phyloP scores from a whole-genome alignment of 2,113 vertebrate genomes.

The Panurus biarmicus region DNA sequence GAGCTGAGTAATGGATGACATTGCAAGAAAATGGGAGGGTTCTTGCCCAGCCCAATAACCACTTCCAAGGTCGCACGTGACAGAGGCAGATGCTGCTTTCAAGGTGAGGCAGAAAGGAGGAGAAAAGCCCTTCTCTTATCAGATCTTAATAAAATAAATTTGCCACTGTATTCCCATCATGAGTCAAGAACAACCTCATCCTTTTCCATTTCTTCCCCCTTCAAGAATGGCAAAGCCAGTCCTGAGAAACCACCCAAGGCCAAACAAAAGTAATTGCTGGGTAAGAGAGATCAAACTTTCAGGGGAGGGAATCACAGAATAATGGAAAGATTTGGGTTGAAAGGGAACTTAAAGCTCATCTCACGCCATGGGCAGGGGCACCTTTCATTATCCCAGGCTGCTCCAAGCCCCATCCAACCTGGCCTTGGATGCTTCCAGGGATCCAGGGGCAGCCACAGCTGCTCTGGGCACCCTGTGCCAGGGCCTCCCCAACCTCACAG shows the following conservation, averaged over 20 bases:
- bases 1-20: neutral
- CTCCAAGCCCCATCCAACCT: accelerated
- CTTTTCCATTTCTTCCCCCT: neutral
- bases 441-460: neutral
- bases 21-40: neutral
- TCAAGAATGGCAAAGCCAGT: neutral
- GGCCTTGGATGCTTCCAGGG: neutral
- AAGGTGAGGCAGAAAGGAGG: neutral
- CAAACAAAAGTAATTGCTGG: neutral
- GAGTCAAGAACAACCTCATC: neutral
- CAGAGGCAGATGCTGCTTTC: neutral
- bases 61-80: constrained; percentile 42
- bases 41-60: neutral
- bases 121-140: neutral
- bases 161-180: neutral
- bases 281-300: neutral
- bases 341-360: neutral
- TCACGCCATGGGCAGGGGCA: neutral
- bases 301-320: neutral
- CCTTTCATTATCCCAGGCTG: accelerated
- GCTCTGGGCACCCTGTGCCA: neutral
- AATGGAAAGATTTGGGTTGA: neutral
- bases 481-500: neutral
- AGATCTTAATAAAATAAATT: neutral
- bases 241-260: neutral